Evolutionary conservation across 2,888 invertebrate species (phyloP), one percentile per base, ranked within the genome.

Genomic region (Leptothorax acervorum): DNA sequence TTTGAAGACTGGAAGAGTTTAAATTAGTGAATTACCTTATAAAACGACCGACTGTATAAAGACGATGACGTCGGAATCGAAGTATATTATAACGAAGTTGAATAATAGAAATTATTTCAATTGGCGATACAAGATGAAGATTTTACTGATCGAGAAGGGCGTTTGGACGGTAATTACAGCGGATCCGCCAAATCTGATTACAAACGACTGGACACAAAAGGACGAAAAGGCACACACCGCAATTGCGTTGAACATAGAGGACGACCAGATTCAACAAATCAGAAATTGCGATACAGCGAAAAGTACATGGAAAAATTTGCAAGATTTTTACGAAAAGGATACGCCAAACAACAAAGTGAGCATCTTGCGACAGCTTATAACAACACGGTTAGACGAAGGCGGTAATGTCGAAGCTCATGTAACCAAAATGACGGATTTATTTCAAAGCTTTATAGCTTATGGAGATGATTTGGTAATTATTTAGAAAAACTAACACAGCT

Each of bases 231-330:
- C 68, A 45, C 68, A 51, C 12, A 57, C 68, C 0, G 18, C 78
- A 12, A 78, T 78, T 68, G 78, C 51, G 28, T 66, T 78, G 28
- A 48, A 51, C n/a, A 45, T 78, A 35, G 68, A 78, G 23, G 68
- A 78, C 42, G 53, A 66, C 15, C 68, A 78, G 31, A 48, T 78
- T 6, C 78, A 78, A 23, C 78, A 78, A 42, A 68, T 78, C 28
- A 15, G 78, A 4, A 15, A 31, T 35, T 53, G 68, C 3, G 42
- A 66, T 2, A 78, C 78, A 45, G 78, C 78, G 2, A 48, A 68
- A 68, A 15, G 48, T 18, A 48, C 66, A 48, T 68, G 66, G 48
- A 48, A 48, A 4, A 68, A 68, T 9, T 68, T 68, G 28, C 28
- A 18, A 68, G 48, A 68, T 28, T 68, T 48, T 18, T 48, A 68